These are phyloP conservation scores for Eledona agricola DNA, from an alignment of 2,888 invertebrate species.

Conservation along the genomic window DNA sequence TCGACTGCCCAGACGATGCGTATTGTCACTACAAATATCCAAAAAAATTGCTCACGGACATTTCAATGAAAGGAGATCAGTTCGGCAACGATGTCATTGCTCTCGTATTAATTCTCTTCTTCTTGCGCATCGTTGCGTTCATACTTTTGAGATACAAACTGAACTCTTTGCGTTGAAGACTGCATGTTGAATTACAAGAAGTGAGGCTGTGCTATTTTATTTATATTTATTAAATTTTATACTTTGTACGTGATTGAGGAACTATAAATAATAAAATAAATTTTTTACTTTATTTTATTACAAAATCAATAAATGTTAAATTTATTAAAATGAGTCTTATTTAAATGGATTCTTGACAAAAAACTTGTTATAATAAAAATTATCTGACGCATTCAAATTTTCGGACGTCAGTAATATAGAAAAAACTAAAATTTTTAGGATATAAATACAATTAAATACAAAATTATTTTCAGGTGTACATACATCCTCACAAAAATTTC, in stretches of 20 bases:
- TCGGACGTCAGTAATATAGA: too few species aligned
- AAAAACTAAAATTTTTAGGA: too few species aligned
- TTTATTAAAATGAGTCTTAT: background rate
- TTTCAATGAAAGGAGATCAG: constrained; percentile 81
- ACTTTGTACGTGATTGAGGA: background rate
- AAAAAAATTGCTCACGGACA: constrained; percentile 79
- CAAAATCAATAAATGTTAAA: background rate
- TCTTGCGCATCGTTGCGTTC: constrained; percentile 74
- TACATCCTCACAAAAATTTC: too few species aligned
- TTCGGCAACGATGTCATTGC: constrained; percentile 86
- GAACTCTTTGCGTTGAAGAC: constrained; percentile 69
- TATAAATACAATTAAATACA: too few species aligned
- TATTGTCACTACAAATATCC: constrained; percentile 90
- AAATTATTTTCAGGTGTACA: too few species aligned
- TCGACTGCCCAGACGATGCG: constrained; percentile 77
- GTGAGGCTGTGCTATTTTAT: constrained; percentile 37
- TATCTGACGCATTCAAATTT: too few species aligned
- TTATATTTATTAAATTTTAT: constrained; percentile 33
- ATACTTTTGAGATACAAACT: constrained; percentile 82
- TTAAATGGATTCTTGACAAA: too few species aligned
- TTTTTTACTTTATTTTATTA: background rate
- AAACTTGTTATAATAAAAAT: too few species aligned
- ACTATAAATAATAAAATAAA: constrained; percentile 8
- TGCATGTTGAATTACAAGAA: constrained; percentile 20
- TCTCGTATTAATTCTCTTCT: constrained; percentile 72